These are phyloP conservation scores for Nectonema munidae DNA, from an alignment of 2,888 invertebrate species.

Conservation along the genomic window DNA sequence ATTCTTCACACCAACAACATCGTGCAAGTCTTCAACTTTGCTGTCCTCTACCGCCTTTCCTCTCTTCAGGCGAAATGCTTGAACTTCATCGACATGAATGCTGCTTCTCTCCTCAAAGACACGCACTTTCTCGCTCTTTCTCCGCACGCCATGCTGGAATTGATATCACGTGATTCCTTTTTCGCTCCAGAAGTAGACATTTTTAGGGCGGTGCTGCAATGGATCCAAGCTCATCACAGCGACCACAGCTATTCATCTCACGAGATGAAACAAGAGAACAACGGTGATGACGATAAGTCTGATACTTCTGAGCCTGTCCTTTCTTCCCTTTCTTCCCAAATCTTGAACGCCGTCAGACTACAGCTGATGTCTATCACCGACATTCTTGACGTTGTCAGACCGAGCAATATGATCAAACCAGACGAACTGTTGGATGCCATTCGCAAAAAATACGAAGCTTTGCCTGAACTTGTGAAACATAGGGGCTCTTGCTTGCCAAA, in stretches of 20 bases:
- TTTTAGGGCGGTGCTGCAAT: conserved; percentile 51
- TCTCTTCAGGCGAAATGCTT: conserved; percentile 41
- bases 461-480: no score
- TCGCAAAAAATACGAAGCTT: conserved; percentile 45
- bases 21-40: conserved; percentile 69
- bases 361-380: conserved; percentile 57
- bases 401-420: conserved; percentile 48
- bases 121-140: conserved; percentile 51
- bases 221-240: conserved; percentile 50
- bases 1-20: conserved; percentile 55
- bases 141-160: conserved; percentile 43
- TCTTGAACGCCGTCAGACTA: no score
- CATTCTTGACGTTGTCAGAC: conserved; percentile 51
- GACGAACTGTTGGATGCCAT: conserved; percentile 76
- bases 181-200: conserved; percentile 80
- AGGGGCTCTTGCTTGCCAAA: no score
- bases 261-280: no score
- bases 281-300: no score
- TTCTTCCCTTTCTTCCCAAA: no score
- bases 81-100: conserved; percentile 58
- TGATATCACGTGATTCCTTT: conserved; percentile 64
- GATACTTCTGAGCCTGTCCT: no score
- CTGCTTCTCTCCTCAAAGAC: conserved; percentile 44
- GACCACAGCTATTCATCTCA: no score
- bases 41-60: conserved; percentile 35